A percentile compares a stretch with the other conserved stretches of the same genome.
Evolutionary conservation across 1,140 invertebrate species (phyloP).

Genomic region (Dolichoris vasculosae): DNA sequence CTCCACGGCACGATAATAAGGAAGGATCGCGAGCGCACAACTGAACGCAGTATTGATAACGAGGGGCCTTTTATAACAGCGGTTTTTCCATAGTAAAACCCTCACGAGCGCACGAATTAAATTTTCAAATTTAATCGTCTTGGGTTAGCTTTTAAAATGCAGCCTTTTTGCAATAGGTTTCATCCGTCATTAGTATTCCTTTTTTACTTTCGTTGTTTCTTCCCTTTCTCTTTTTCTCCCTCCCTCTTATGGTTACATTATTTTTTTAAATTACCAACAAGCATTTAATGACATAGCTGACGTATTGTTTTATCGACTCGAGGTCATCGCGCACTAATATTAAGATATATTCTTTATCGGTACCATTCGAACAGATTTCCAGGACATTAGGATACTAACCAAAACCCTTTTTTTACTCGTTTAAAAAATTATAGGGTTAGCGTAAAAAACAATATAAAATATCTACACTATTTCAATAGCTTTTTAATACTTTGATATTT

Average conservation of each 20-base stretch:
- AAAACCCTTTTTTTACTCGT: too few relatives aligned
- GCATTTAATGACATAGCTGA: not conserved
- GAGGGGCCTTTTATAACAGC: slow-evolving; percentile 65
- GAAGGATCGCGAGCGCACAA: slow-evolving; percentile 20
- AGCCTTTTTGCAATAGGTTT: not conserved
- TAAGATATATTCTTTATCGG: not conserved
- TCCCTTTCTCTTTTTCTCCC: not conserved
- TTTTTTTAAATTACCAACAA: too few relatives aligned
- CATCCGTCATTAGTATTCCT: not conserved
- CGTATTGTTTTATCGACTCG: not conserved
- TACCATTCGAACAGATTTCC: too few relatives aligned
- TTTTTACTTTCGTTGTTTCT: not conserved
- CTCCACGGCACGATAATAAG: slow-evolving; percentile 6
- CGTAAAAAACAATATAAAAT: too few relatives aligned
- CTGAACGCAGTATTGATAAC: slow-evolving; percentile 6
- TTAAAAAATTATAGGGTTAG: too few relatives aligned
- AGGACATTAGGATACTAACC: too few relatives aligned
- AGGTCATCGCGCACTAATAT: not conserved
- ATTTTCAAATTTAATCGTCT: not conserved
- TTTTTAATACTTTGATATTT: too few relatives aligned
- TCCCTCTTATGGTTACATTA: too few relatives aligned
- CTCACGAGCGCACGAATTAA: not conserved
- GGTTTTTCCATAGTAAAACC: slow-evolving; percentile 50
- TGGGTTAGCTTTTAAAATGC: not conserved
- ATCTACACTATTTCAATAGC: too few relatives aligned